Evolutionary conservation across 2,888 invertebrate genomes (phyloP).

Genomic region (Sisyra terminalis): DNA sequence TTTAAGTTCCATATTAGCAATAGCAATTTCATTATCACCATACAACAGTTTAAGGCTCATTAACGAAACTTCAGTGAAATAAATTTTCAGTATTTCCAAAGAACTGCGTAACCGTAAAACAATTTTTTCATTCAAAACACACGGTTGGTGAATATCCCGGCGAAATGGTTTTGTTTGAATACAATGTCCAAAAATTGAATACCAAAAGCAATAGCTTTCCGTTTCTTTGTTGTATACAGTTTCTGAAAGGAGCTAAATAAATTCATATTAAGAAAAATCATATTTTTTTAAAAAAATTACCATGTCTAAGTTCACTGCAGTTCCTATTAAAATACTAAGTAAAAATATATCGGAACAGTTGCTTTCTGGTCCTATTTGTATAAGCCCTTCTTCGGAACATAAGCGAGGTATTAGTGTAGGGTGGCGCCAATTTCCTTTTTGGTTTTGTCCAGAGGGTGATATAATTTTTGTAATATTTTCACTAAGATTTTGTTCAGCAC

Average conservation of each 20-base stretch:
- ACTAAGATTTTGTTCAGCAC: not conserved
- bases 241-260: slow-evolving; percentile 5
- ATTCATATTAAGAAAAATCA: not conserved
- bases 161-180: slow-evolving; percentile 20
- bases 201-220: slow-evolving; percentile 18
- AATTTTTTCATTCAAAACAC: slow-evolving; percentile 15
- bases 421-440: not conserved
- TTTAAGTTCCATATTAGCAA: slow-evolving; percentile 30
- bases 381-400: slow-evolving; percentile 19
- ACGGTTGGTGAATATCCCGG: slow-evolving; percentile 14
- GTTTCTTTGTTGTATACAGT: slow-evolving; percentile 13
- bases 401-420: slow-evolving; percentile 12
- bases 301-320: slow-evolving; percentile 31
- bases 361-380: slow-evolving; percentile 23
- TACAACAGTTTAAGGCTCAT: slow-evolving; percentile 29
- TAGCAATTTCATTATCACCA: slow-evolving; percentile 26
- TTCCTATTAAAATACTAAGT: slow-evolving; percentile 31
- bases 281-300: slow-evolving; percentile 14
- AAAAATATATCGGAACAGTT: slow-evolving; percentile 25
- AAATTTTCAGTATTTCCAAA: slow-evolving; percentile 26
- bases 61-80: slow-evolving; percentile 31
- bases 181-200: slow-evolving; percentile 21
- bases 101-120: slow-evolving; percentile 28
- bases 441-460: not conserved
- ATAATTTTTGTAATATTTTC: slow-evolving; percentile 2